phyloP scores from a whole-genome alignment of 2,797 vertebrate species.

The Anolis apletophallus region DNA sequence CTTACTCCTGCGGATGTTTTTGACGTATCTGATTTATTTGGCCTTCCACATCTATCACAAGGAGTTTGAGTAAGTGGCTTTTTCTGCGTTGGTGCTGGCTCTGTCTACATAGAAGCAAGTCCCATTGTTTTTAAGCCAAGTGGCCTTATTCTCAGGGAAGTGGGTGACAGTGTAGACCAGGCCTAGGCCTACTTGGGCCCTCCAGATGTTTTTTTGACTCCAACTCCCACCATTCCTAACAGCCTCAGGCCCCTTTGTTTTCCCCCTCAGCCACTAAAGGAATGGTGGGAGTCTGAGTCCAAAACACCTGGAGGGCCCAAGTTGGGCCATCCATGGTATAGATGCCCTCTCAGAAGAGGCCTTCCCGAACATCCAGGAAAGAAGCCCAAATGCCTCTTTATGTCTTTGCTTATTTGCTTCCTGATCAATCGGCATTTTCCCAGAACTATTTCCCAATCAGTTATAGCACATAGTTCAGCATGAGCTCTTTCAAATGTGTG shows the following conservation, averaged over 20 bases:
- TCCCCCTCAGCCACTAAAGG: no score
- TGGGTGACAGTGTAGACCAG: not conserved
- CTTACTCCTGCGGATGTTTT: constrained; percentile 81
- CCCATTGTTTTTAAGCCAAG: not conserved
- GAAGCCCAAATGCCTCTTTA: no score
- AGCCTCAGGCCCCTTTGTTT: no score
- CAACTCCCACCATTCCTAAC: not conserved
- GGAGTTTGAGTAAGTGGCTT: constrained; percentile 80
- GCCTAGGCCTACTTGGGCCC: no score
- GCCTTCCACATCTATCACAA: constrained; percentile 84
- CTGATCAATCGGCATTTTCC: not conserved
- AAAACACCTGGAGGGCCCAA: no score
- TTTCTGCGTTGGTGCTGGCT: not conserved
- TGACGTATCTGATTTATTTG: constrained; percentile 83
- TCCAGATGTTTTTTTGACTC: no score
- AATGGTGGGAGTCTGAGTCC: no score
- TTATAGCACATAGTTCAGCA: not conserved
- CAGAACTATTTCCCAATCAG: not conserved
- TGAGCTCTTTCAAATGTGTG: not conserved
- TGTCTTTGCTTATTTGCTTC: no score
- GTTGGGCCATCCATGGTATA: no score
- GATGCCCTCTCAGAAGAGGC: not conserved
- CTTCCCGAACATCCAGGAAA: no score
- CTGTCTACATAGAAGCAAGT: not conserved
- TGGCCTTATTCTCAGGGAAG: not conserved